phyloP scores from a whole-genome alignment of 2,888 invertebrate species.

The Microctonus brassicae region DNA sequence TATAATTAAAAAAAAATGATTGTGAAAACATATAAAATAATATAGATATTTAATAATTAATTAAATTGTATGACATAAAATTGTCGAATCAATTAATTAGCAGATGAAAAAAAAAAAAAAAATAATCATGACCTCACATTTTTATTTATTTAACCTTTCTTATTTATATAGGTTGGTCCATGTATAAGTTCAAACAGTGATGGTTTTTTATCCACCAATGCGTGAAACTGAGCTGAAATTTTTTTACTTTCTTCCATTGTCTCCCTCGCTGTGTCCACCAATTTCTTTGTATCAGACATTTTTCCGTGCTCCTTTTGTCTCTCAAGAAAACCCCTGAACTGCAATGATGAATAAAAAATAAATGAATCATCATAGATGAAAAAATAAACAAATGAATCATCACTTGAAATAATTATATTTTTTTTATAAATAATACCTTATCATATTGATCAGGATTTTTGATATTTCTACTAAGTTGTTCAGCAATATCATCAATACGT shows the following conservation, averaged over 20 bases:
- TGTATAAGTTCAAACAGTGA: conserved; percentile 8
- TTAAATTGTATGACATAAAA: no score
- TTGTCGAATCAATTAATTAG: no score
- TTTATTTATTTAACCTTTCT: not conserved
- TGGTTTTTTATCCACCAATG: not conserved
- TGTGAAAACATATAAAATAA: not conserved
- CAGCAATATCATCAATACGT: not conserved
- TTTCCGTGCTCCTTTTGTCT: conserved; percentile 15
- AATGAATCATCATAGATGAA: not conserved
- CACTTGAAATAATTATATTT: no score
- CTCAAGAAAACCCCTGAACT: conserved; percentile 22
- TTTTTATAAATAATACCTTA: conserved; percentile 16
- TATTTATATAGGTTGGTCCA: not conserved
- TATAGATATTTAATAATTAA: not conserved
- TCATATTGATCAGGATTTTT: conserved; percentile 27
- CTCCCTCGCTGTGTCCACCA: not conserved
- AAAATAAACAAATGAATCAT: not conserved
- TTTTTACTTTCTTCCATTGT: conserved; percentile 6
- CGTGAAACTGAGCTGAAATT: not conserved
- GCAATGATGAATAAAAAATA: not conserved
- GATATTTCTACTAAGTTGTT: not conserved
- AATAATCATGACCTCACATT: not conserved
- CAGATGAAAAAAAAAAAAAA: no score
- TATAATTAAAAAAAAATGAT: not conserved
- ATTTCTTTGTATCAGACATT: not conserved